Base-by-base conservation (phyloP, 92 coral and sea anemone species). In the Desmophyllum pertusum region DNA sequence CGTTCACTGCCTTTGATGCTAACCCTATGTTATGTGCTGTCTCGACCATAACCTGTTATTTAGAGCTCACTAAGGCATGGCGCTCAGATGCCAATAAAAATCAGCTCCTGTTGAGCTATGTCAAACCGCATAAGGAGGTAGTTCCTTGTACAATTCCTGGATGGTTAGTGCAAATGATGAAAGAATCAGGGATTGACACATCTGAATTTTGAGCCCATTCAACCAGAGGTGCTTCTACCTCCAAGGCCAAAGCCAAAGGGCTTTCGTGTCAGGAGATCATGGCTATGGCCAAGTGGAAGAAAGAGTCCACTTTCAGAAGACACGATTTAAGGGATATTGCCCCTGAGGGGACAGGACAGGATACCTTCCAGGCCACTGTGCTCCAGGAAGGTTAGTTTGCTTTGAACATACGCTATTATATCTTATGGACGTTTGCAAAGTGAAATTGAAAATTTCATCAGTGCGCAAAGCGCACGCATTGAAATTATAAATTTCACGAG, bases 401-500 rank as follows among this genome's bases (percentile, higher is more conserved):
- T n/a, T n/a, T n/a, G n/a, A n/a, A n/a, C n/a, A n/a, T n/a, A n/a
- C n/a, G n/a, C n/a, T n/a, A n/a, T n/a, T n/a, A n/a, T 78, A 85
- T 85, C 85, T 78, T 85, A 78, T 85, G 27, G 89, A 85, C 71
- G 89, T 85, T 79, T 78, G 81, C 36, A 75, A 77, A 76, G 57
- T 77, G 83, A 85, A 77, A 68, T 87, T 87, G 86, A 87, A 87
- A 87, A 74, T 87, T 87, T 87, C 90, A 83, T 73, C 87, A 81
- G 90, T 80, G 87, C 87, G 87, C 85, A 50, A 77, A 77, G 88
- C n/a, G n/a, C n/a, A n/a, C n/a, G n/a, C n/a, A n/a, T n/a, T n/a
- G n/a, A n/a, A n/a, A n/a, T n/a, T n/a, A n/a, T n/a, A n/a, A n/a
- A n/a, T n/a, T n/a, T n/a, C n/a, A n/a, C 83, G 83, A 87, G 90